Conservation (phyloP, 2,797 vertebrate genomes). For the Aldrovandia affinis region DNA sequence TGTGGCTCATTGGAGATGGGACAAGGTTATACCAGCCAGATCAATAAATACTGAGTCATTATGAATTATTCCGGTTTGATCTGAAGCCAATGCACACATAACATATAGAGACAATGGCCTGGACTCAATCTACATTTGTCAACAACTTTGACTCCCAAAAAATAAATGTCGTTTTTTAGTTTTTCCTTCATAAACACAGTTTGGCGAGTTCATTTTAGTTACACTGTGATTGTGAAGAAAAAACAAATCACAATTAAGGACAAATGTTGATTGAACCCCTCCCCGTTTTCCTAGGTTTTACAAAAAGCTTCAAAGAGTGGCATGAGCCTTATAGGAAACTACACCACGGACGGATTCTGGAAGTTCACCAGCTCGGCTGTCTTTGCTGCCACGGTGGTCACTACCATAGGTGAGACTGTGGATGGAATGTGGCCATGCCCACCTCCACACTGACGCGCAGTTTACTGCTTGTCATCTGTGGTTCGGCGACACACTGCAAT, state of each 20-base stretch:
- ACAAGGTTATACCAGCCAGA: no score
- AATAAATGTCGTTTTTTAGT: no score
- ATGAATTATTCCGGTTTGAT: neutral
- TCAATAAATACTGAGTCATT: neutral
- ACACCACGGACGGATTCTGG: slow-evolving; percentile 74
- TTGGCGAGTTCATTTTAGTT: no score
- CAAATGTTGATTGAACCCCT: neutral
- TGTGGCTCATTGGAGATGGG: no score
- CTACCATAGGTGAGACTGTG: slow-evolving; percentile 72
- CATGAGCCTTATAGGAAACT: slow-evolving; percentile 71
- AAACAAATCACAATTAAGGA: neutral
- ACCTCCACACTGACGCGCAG: neutral
- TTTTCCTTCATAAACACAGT: no score
- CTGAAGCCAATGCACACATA: neutral
- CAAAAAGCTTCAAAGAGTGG: slow-evolving; percentile 59
- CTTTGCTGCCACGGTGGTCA: slow-evolving; percentile 79
- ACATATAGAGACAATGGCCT: neutral
- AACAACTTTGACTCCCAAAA: no score
- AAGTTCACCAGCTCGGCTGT: slow-evolving; percentile 78
- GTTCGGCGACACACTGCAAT: neutral
- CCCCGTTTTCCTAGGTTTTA: slow-evolving; percentile 59
- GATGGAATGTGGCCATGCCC: neutral
- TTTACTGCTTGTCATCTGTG: neutral
- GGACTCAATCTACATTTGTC: no score
- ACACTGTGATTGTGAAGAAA: neutral